Conservation (phyloP, 2,797 vertebrate genomes). For the Spinus pinus region DNA sequence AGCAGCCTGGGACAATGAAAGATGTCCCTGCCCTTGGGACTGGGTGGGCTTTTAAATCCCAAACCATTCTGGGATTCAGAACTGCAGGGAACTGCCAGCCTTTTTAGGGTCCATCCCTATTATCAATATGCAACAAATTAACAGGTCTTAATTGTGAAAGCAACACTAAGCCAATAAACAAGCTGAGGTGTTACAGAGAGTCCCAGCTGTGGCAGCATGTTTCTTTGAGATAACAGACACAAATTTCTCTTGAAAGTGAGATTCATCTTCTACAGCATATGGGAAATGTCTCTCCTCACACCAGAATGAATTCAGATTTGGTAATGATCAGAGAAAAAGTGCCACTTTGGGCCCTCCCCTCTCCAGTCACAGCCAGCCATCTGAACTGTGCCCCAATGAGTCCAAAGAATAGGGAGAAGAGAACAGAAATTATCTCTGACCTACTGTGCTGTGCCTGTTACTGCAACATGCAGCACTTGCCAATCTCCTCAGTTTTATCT, state of each 20-base stretch:
- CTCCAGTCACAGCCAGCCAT: not conserved
- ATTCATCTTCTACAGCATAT: constrained; percentile 10
- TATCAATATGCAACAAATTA: constrained; percentile 68
- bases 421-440: not conserved
- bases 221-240: constrained; percentile 24
- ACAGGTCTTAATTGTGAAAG: constrained; percentile 70
- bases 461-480: not conserved
- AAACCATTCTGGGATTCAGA: not conserved
- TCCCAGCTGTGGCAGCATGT: not conserved
- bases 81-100: not conserved
- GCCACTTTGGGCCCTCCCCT: not conserved
- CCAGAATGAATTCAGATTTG: not conserved
- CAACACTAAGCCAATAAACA: constrained; percentile 68
- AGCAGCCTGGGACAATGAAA: accelerated
- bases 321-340: not conserved
- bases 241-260: constrained; percentile 3
- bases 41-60: not conserved
- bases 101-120: constrained; percentile 55
- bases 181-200: constrained; percentile 49
- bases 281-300: not conserved
- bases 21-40: not conserved
- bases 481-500: not conserved
- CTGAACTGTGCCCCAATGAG: not conserved
- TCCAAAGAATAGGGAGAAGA: not conserved
- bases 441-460: not conserved